phyloP scores from a whole-genome alignment of 2,888 invertebrate genomes.

The Pollenia labialis region DNA sequence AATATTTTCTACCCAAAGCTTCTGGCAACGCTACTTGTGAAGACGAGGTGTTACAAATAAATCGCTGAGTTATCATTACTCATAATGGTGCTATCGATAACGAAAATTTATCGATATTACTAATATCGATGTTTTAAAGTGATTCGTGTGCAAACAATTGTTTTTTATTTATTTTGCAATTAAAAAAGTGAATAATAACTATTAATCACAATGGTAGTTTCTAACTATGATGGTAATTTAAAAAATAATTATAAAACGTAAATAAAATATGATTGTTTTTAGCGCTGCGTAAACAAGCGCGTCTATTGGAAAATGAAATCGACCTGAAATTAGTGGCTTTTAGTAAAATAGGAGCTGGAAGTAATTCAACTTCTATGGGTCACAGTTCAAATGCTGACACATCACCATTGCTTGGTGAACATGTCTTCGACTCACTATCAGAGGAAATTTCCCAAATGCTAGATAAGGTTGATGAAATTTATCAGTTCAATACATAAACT shows the following conservation, averaged over 20 bases:
- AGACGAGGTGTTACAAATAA: background rate
- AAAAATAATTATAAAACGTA: background rate
- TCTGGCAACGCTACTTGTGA: no score
- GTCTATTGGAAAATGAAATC: conserved; percentile 97
- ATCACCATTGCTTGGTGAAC: conserved; percentile 94
- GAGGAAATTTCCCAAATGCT: conserved; percentile 95
- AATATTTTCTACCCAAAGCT: no score
- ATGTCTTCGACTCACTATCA: conserved; percentile 96
- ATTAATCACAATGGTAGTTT: conserved; percentile 77
- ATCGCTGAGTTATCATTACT: conserved; percentile 8
- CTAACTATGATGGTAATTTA: conserved; percentile 81
- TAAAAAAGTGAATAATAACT: conserved; percentile 31
- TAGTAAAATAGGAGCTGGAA: conserved; percentile 94
- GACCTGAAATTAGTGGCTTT: conserved; percentile 97
- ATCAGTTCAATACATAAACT: conserved; percentile 67
- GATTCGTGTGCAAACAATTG: conserved; percentile 38
- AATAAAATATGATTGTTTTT: background rate
- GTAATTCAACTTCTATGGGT: conserved; percentile 83
- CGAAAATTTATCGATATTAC: conserved; percentile 19
- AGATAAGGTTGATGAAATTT: conserved; percentile 86
- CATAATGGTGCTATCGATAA: background rate
- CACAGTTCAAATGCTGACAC: conserved; percentile 85
- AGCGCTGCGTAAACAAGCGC: conserved; percentile 95
- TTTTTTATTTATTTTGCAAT: conserved; percentile 49
- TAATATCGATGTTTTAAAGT: conserved; percentile 27